Base-by-base conservation (phyloP, 2,797 vertebrate genomes). In the Anguilla anguilla region DNA sequence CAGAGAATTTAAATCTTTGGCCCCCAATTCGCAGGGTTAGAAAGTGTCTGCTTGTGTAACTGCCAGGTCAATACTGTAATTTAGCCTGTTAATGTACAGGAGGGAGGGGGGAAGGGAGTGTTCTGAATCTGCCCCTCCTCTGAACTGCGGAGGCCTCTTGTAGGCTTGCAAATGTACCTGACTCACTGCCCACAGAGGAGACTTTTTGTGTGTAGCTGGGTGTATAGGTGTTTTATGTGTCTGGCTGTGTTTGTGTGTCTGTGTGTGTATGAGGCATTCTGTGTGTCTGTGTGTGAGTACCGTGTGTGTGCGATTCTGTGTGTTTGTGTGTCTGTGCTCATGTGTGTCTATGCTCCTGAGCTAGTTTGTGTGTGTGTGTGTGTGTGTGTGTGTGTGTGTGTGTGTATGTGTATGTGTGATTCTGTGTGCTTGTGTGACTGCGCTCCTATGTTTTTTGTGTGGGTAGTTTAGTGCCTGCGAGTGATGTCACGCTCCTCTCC, bases 161-260 rank as follows among this genome's bases (percentile, higher is more conserved):
- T 74, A 31, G 69, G 28, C 31, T 74, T 74, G 13, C 28, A 74
- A 13, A 2, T 82, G 19, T 19, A 49, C 22, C 79, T 82, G 79
- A 82, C 90, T 93, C 91, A 93, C 92, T 91, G 88, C 87, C 87
- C 91, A 87, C 89, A 91, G 89, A 90, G 87, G 86, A 86, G 88
- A 87, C 89, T 79, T 43, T 81, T 17, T 81, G 77, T 81, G 79
- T 69, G 64, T 28, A n/a, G 28, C 64, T 69, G 25, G 11, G 64
- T n/a, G 64, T 69, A n/a, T 67, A 25, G 64, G 19, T 69, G 6
- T 49, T 82, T 25, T 51, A 46, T 82, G 43, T 49, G 43, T 51
- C 19, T 82, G 79, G 25, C 19, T 82, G 19, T 82, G 79, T 82
- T 1, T 82, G 79, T 51, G 15, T 6, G 35, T 77, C 10, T 35